Evolutionary conservation across 2,113 vertebrate species (phyloP), one percentile per base, ranked within the genome.

Genomic region (Puma concolor): DNA sequence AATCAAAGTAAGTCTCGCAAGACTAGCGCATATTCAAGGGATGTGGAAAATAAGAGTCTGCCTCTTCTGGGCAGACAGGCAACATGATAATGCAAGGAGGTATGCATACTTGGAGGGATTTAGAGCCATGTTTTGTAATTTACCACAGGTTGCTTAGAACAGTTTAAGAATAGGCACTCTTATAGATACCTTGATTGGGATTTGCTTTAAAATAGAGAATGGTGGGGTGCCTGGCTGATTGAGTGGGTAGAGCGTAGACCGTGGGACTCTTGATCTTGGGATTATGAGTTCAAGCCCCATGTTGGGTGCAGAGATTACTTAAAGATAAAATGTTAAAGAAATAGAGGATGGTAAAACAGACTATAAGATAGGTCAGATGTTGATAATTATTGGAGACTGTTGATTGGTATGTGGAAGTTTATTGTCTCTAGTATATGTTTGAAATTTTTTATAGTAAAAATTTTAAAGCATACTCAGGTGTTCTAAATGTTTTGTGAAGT

Each of bases 171-270:
- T 10, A 72, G 17, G 2, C 36, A 84, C 72, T 48, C n/a, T 84
- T 92, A 67, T 52, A 44, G 41, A 88, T 91, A 31, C 48, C 21
- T 33, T 64, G 4, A 36, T 88, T 82, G 14, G 38, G 17, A 82
- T 97, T 76, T 98, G 21, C 69, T 93, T 98, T 94, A 95, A 93
- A 84, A 84, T 92, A 76, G 57, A 60, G 57, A 60, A 60, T 60
- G 57, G 21, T 60, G 57, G 57, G 57, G 57, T 60, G 57, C 57
- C 21, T 60, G 21, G 8, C 57, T 54, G 50, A 14, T 14, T 57
- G 54, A 21, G 21, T 60, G 19, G 17, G 57, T 60, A 23, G 57
- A 23, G 21, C 57, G 2, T 60, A 23, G 57, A 23, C 7, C 21
- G 2, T 60, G 21, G 57, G 8, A 60, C 57, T 60, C 57, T 60